Percentiles rank a stretch among this genome's conserved stretches.
Evolutionary conservation across 1,140 invertebrate genomes (phyloP).

Genomic region (Tetragnatha versicolor): DNA sequence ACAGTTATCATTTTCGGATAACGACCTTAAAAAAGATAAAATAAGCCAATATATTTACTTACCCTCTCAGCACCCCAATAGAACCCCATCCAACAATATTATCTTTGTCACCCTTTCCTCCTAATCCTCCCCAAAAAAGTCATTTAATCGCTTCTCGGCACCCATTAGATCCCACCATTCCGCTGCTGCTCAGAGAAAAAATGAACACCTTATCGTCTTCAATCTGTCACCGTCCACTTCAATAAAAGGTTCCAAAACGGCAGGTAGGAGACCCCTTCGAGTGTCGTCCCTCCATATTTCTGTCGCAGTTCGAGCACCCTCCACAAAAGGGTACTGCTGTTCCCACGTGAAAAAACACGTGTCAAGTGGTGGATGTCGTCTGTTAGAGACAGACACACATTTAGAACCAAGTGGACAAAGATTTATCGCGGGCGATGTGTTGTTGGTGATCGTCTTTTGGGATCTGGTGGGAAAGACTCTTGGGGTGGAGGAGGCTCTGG

Average conservation of each 20-base stretch:
- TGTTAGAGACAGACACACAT: constrained; percentile 20
- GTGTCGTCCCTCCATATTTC: constrained; percentile 32
- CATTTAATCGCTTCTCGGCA: too few relatives aligned
- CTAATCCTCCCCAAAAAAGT: too few relatives aligned
- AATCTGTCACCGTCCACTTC: constrained; percentile 2
- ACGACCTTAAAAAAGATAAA: too few relatives aligned
- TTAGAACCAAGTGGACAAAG: constrained; percentile 48
- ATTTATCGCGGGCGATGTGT: constrained; percentile 25
- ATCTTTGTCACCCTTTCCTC: too few relatives aligned
- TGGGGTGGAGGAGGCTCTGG: too few relatives aligned
- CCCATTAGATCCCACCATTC: too few relatives aligned
- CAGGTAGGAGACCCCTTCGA: constrained; percentile 17
- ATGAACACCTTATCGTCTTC: neutral
- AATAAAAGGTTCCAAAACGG: constrained; percentile 11
- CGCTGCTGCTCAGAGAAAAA: too few relatives aligned
- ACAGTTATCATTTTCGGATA: too few relatives aligned
- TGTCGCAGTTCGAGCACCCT: neutral
- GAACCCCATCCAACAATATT: too few relatives aligned
- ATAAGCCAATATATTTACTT: too few relatives aligned
- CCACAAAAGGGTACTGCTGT: constrained; percentile 23
- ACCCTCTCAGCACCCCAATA: too few relatives aligned
- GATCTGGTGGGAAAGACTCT: too few relatives aligned
- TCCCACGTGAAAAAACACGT: constrained; percentile 47
- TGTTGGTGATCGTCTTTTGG: constrained; percentile 25
- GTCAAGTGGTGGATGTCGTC: neutral